Percentiles rank a stretch among this genome's conserved stretches.
Evolutionary conservation across 2,797 vertebrate species (phyloP).

Genomic region (Rhinatrema bivittatum): DNA sequence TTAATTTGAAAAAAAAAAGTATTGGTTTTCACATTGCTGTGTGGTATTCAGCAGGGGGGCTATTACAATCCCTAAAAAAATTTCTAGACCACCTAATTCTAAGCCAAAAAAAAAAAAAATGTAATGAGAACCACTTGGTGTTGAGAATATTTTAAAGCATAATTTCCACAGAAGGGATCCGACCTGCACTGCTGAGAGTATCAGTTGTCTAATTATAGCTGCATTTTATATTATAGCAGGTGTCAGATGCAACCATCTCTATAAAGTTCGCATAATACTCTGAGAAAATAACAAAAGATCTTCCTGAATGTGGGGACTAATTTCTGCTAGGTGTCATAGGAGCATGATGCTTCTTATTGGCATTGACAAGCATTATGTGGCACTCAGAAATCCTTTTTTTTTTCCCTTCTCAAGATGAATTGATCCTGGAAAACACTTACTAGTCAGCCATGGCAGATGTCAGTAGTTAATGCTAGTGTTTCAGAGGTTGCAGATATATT

Average conservation of each 20-base stretch:
- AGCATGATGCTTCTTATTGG: conserved; percentile 64
- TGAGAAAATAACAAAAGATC: conserved; percentile 68
- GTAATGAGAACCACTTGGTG: conserved; percentile 74
- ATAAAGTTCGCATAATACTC: conserved; percentile 74
- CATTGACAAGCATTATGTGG: conserved; percentile 56
- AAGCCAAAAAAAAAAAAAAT: conserved; percentile 71
- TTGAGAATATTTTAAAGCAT: conserved; percentile 77
- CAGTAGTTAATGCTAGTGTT: conserved; percentile 62
- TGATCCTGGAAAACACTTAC: conserved; percentile 67
- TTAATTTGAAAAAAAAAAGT: conserved; percentile 72
- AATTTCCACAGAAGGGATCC: conserved; percentile 75
- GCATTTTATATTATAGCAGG: conserved; percentile 76
- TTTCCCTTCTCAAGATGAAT: conserved; percentile 65
- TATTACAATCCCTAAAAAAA: conserved; percentile 73
- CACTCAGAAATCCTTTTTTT: conserved; percentile 68
- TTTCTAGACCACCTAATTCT: conserved; percentile 69
- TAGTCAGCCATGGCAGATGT: conserved; percentile 69
- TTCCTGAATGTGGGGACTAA: conserved; percentile 69
- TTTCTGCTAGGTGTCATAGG: conserved; percentile 69
- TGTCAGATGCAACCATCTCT: conserved; percentile 75
- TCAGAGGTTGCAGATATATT: conserved; percentile 62
- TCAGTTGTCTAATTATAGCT: conserved; percentile 76
- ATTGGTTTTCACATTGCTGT: conserved; percentile 80
- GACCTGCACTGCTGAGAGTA: conserved; percentile 71
- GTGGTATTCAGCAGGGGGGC: conserved; percentile 78